A percentile compares a stretch with the other conserved stretches of the same genome.
These are phyloP conservation scores for Hemistola chrysoprasaria DNA, from an alignment of 2,888 invertebrate genomes.

Conservation along the genomic window DNA sequence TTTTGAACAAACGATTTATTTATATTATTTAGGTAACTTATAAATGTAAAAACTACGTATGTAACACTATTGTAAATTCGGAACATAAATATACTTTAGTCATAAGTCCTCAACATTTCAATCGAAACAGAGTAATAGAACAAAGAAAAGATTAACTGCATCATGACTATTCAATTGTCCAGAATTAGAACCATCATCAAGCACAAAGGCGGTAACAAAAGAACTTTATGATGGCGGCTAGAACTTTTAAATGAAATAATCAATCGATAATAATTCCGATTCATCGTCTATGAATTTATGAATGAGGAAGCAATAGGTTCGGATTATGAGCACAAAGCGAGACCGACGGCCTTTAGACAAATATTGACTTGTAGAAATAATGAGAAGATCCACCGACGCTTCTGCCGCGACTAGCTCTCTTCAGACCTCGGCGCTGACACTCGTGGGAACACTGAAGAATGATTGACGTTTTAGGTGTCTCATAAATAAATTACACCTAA, in stretches of 20 bases:
- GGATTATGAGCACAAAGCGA: constrained; percentile 70
- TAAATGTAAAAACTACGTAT: too few species aligned
- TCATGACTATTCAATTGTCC: constrained; percentile 41
- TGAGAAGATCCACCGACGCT: constrained; percentile 42
- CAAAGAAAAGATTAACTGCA: constrained; percentile 58
- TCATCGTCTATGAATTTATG: constrained; percentile 68
- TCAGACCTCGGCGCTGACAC: neutral
- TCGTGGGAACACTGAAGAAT: constrained; percentile 57
- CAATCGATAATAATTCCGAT: constrained; percentile 76
- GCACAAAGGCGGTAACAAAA: constrained; percentile 59
- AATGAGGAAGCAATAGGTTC: constrained; percentile 64
- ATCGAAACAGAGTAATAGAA: constrained; percentile 33
- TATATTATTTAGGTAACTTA: too few species aligned
- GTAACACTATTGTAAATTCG: too few species aligned
- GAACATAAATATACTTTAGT: neutral
- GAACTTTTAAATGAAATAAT: constrained; percentile 70
- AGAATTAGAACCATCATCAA: constrained; percentile 57
- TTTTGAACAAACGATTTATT: neutral
- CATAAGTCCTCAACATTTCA: constrained; percentile 9
- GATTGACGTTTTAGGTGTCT: constrained; percentile 61
- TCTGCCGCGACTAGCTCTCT: constrained; percentile 42
- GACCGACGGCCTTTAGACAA: constrained; percentile 72
- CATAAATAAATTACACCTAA: too few species aligned
- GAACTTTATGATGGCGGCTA: constrained; percentile 62
- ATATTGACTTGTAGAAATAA: constrained; percentile 82